Base-by-base conservation (phyloP, 1,140 invertebrate species). In the Asobara japonica region DNA sequence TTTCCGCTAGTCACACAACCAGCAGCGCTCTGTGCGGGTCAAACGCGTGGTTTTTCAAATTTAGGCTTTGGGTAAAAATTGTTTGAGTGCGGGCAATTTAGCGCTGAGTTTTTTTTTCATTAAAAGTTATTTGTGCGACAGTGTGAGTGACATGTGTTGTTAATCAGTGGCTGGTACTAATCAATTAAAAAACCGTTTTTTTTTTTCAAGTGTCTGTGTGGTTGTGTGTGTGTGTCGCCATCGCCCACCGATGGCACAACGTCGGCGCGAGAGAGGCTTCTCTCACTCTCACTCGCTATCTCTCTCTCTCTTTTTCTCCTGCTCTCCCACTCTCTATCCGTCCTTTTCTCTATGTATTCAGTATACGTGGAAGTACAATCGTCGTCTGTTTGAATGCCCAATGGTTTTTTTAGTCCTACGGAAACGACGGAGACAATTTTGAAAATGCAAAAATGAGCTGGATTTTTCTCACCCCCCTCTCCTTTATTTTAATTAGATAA, bases 311-410 rank as follows among this genome's bases (percentile, higher is more conserved):
- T n/a, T n/a, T n/a, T n/a, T n/a, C n/a, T n/a, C n/a, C n/a, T n/a
- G n/a, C n/a, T n/a, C n/a, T n/a, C n/a, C n/a, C n/a, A n/a, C n/a
- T n/a, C 41, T 45, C 30, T 36, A 10, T 61, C 30, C 13, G 16
- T 69, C 30, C 41, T 48, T 41, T 22, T 51, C 41, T n/a, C 38
- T 8, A 8, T n/a, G 36, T 67, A 29, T 64, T 64, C 7, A 69
- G 74, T 71, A 74, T 77, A 78, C 75, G 77, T 78, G 77, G 75
- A 76, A 68, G 66, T 29, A 29, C 22, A 27, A 56, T 45, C 25
- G 48, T 66, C 38, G 33, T 6, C n/a, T 56, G 51, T 22, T 25
- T 20, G 22, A 20, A 36, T n/a, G 11, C 11, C 31, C 31, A 36
- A 36, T 36, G 20, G 51, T 16, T 51, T 29, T 18, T 31, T 65